Percentiles rank a stretch among this genome's conserved stretches.
Evolutionary conservation across 2,113 vertebrate species (phyloP).

Genomic region (Amia ocellicauda): DNA sequence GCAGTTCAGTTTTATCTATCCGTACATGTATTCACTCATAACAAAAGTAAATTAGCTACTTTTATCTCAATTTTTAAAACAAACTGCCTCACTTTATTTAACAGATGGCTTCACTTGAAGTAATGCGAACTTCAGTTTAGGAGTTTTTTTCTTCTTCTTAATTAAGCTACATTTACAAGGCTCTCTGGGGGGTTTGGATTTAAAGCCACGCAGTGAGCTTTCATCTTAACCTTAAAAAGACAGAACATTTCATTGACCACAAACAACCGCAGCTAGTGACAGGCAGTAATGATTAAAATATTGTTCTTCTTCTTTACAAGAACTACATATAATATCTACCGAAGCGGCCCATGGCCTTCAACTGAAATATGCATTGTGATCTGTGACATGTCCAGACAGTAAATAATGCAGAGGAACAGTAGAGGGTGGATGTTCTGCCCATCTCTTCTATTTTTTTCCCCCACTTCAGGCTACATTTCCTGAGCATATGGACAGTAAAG

Average conservation of each 20-base stretch:
- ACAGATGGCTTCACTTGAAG: constrained; percentile 2
- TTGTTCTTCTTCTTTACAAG: too few relatives aligned
- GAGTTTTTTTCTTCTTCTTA: constrained; percentile 15
- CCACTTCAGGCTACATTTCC: too few relatives aligned
- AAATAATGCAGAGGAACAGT: too few relatives aligned
- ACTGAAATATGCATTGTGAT: too few relatives aligned
- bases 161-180: constrained; percentile 22
- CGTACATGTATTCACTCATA: not conserved
- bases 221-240: not conserved
- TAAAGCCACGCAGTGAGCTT: not conserved
- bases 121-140: constrained; percentile 5
- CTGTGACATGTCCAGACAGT: too few relatives aligned
- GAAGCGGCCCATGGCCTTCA: too few relatives aligned
- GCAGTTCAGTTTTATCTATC: not conserved
- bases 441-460: too few relatives aligned
- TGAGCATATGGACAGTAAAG: too few relatives aligned
- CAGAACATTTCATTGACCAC: not conserved
- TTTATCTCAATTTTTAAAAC: not conserved
- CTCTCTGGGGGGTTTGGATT: not conserved
- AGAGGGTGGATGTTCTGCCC: too few relatives aligned
- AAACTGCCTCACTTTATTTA: constrained; percentile 10
- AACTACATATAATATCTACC: too few relatives aligned
- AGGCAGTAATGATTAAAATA: not conserved
- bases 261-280: not conserved
- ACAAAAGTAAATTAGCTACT: not conserved